These are phyloP conservation scores for Hippolais icterina DNA, from an alignment of 2,113 vertebrate genomes.

Conservation along the genomic window DNA sequence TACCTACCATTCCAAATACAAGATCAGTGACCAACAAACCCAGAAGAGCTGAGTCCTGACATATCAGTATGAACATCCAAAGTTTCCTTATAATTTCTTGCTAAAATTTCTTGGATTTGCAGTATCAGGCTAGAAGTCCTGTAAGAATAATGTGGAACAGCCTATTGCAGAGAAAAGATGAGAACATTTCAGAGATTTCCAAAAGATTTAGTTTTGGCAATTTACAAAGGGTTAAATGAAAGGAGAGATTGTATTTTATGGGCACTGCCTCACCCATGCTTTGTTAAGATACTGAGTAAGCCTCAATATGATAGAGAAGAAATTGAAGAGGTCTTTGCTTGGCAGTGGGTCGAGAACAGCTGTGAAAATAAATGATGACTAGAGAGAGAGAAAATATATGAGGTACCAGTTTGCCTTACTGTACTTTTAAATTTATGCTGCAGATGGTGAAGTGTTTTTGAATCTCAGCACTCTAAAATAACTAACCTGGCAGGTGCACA, in stretches of 20 bases:
- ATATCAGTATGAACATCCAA: neutral
- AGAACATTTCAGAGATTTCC: neutral
- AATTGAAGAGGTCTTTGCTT: slow-evolving; percentile 58
- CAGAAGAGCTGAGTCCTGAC: neutral
- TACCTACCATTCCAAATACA: neutral
- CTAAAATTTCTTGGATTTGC: neutral
- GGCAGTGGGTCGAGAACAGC: slow-evolving; percentile 56
- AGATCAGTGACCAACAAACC: neutral
- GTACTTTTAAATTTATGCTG: slow-evolving; percentile 61
- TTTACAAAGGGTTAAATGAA: slow-evolving; percentile 21
- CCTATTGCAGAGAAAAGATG: neutral
- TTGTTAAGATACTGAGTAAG: slow-evolving; percentile 31
- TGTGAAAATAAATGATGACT: slow-evolving; percentile 67
- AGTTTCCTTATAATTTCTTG: neutral
- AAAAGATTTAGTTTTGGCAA: neutral
- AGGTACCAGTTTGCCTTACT: slow-evolving; percentile 46
- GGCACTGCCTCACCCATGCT: neutral
- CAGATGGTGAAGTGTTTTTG: slow-evolving; percentile 42
- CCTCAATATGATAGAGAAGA: slow-evolving; percentile 31
- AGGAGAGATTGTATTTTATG: neutral
- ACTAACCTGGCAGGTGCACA: slow-evolving; percentile 59
- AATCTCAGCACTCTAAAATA: slow-evolving; percentile 56
- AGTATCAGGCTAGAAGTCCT: neutral
- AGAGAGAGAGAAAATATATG: slow-evolving; percentile 47
- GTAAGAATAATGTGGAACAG: neutral